phyloP scores from a whole-genome alignment of 2,888 invertebrate genomes.

The Machimus rusticus region DNA sequence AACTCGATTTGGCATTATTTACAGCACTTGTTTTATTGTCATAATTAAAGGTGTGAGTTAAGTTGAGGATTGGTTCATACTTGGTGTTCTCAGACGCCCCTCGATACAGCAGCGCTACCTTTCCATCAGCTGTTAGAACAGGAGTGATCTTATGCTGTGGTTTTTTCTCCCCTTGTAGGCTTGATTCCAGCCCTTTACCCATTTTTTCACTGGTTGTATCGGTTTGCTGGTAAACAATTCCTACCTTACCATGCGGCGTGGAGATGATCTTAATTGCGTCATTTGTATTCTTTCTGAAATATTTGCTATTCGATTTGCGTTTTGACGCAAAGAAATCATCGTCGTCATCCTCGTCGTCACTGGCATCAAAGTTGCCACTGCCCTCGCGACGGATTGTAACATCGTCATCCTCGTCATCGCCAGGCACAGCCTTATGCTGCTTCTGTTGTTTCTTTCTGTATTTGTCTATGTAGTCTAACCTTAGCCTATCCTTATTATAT shows the following conservation, averaged over 20 bases:
- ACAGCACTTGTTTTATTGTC: slow-evolving; percentile 57
- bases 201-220: slow-evolving; percentile 49
- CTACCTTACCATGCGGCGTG: slow-evolving; percentile 63
- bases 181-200: not conserved
- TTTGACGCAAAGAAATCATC: slow-evolving; percentile 58
- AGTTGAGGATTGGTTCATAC: slow-evolving; percentile 62
- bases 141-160: slow-evolving; percentile 62
- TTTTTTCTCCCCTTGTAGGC: slow-evolving; percentile 6
- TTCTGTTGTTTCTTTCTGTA: slow-evolving; percentile 50
- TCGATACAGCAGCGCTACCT: slow-evolving; percentile 64
- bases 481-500: slow-evolving; percentile 52
- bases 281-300: slow-evolving; percentile 62
- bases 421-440: slow-evolving; percentile 57
- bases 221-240: slow-evolving; percentile 63
- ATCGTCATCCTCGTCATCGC: slow-evolving; percentile 52
- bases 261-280: slow-evolving; percentile 64
- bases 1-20: slow-evolving; percentile 50
- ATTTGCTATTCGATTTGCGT: slow-evolving; percentile 56
- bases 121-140: slow-evolving; percentile 64
- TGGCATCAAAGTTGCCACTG: slow-evolving; percentile 50
- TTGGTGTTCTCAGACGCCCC: slow-evolving; percentile 63
- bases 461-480: slow-evolving; percentile 56
- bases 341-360: slow-evolving; percentile 50
- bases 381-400: slow-evolving; percentile 52
- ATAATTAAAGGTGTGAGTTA: slow-evolving; percentile 53